Percentiles rank a stretch among this genome's conserved stretches.
phyloP scores from a whole-genome alignment of 2,888 invertebrate species.

The Cancer borealis region DNA sequence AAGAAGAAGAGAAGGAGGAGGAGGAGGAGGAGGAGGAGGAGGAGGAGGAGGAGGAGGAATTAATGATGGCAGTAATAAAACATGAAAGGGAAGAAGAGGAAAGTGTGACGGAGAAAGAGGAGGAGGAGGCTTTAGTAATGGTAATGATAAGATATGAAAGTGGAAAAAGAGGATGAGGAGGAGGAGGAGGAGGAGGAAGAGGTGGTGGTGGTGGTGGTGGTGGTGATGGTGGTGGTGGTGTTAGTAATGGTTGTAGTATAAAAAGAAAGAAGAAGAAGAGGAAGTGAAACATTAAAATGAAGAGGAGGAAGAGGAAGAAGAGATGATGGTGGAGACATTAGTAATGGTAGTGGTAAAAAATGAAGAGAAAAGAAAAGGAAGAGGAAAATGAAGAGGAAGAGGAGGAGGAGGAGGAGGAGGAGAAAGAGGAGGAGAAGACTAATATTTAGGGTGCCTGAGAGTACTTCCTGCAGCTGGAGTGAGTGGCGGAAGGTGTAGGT shows the following conservation, averaged over 20 bases:
- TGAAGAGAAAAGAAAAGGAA: background rate
- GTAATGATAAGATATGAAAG: background rate
- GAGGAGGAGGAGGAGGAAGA: background rate
- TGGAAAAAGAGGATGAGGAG: background rate
- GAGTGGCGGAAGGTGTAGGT: slow-evolving; percentile 15
- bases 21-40: background rate
- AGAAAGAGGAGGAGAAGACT: background rate
- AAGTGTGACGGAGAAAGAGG: background rate
- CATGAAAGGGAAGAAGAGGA: too few relatives aligned
- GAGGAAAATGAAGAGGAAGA: background rate
- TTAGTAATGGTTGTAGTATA: too few relatives aligned
- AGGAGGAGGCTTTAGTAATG: background rate
- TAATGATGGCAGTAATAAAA: too few relatives aligned
- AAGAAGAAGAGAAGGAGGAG: background rate
- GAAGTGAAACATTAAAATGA: too few relatives aligned
- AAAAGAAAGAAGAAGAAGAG: too few relatives aligned
- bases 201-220: background rate
- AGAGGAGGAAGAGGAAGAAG: background rate
- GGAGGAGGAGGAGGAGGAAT: too few relatives aligned
- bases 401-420: background rate
- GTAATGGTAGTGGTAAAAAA: background rate
- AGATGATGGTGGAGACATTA: background rate
- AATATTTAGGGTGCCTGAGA: background rate
- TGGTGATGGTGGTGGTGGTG: too few relatives aligned
- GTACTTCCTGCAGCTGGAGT: slow-evolving; percentile 7